Base-by-base conservation (phyloP, 2,113 vertebrate genomes). In the Hemibagrus wyckioides region DNA sequence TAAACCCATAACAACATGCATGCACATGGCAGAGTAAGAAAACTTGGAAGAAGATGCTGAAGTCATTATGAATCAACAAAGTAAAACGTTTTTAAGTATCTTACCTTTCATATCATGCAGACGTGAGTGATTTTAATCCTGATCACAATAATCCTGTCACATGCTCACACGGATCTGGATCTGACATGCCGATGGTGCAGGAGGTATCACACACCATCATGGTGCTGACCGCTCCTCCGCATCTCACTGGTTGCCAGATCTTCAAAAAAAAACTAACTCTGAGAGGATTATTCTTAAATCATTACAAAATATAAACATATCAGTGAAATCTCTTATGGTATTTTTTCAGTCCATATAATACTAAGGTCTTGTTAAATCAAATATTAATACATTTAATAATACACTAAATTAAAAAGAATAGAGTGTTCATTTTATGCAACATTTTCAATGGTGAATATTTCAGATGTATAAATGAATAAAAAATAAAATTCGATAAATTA, bases 31-130 rank as follows among this genome's bases (percentile, higher is more conserved):
- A 75, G 39, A 75, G 39, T 11, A 75, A 44, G 25, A 19, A 25
- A 48, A 77, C 4, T 7, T 48, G 11, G 25, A 44, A 48, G 21
- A 76, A 17, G 44, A 77, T 15, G 41, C 41, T 23, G 21, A 76
- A 28, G 71, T 75, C 41, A 44, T 44, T 33, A 39, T 3, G 13
- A 36, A 73, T 39, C 0, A 57, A 57, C 30, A 39, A 39, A 67
- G 6, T 7, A 17, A 44, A 4, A 15, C 36, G 23, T 36, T 3
- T 30, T 61, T 36, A 33, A 1, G 6, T 4, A 28, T 36, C 75
- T 80, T 86, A 86, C 84, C 75, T 36, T 54, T 54, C 10, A 6
- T 41, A n/a, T 44, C 83, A 41, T 23, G 83, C 36, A 59, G 41
- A 57, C 1, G 13, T 17, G 50, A 73, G 9, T 17, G 79, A 81